Conservation (phyloP, 2,888 invertebrate species). For the Stenchaetothrips biformis region DNA sequence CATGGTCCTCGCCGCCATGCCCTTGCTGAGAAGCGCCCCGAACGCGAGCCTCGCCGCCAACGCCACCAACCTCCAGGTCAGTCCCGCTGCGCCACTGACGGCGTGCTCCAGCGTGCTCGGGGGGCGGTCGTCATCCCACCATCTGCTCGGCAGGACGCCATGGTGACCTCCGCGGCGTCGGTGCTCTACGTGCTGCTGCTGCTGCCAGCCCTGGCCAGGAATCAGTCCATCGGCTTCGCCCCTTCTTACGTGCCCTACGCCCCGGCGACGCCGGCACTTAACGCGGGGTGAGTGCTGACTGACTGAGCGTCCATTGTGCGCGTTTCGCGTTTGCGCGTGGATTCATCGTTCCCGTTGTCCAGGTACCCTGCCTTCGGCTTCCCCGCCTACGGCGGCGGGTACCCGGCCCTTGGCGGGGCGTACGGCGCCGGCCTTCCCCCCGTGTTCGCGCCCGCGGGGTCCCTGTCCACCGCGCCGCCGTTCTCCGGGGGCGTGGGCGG, state of each 20-base stretch:
- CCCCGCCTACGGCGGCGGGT: neutral
- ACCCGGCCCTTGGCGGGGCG: neutral
- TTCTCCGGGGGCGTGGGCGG: neutral
- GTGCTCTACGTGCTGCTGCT: constrained; percentile 22
- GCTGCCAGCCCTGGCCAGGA: neutral
- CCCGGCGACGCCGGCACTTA: neutral
- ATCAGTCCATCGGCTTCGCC: constrained; percentile 9
- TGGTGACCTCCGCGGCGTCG: neutral
- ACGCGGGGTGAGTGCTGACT: neutral
- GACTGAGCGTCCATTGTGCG: too few relatives aligned
- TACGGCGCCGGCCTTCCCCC: neutral
- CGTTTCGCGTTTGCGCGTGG: neutral
- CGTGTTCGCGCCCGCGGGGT: neutral
- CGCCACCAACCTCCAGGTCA: constrained; percentile 1
- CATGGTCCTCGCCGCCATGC: neutral
- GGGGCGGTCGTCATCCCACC: neutral
- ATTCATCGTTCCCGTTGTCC: neutral
- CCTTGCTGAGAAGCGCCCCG: neutral
- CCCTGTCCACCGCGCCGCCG: neutral
- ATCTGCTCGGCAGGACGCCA: neutral
- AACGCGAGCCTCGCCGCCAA: neutral
- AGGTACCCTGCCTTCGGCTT: neutral
- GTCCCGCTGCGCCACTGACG: neutral
- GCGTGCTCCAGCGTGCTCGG: neutral
- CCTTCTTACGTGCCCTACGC: neutral